These are phyloP conservation scores for Puffinus mauretanicus DNA, from an alignment of 2,113 vertebrate genomes.

Conservation along the genomic window DNA sequence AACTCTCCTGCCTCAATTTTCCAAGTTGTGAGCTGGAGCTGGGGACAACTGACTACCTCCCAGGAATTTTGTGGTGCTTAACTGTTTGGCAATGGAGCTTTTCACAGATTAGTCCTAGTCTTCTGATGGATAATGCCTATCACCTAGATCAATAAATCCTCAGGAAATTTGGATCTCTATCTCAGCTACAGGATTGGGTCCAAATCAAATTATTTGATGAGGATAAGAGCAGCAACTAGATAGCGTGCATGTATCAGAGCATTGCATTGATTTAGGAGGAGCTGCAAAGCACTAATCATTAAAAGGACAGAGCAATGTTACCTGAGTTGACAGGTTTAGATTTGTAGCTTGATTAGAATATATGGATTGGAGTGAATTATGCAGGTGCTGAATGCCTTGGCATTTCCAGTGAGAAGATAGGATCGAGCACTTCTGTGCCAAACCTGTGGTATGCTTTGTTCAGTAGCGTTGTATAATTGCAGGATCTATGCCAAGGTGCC, in stretches of 20 bases:
- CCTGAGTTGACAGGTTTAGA: not conserved
- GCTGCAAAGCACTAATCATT: not conserved
- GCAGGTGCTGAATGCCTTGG: not conserved
- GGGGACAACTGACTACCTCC: not conserved
- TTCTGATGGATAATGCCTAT: not conserved
- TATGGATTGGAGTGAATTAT: not conserved
- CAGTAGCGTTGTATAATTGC: not conserved
- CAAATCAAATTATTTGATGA: not conserved
- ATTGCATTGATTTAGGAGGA: not conserved
- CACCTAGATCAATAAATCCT: not conserved
- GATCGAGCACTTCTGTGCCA: not conserved
- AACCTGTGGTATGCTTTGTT: not conserved
- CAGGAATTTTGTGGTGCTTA: not conserved
- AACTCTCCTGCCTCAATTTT: not conserved
- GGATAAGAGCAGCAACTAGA: not conserved
- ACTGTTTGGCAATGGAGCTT: not conserved
- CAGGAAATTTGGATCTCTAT: not conserved
- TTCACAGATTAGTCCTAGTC: not conserved
- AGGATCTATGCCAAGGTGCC: conserved; percentile 14
- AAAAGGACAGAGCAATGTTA: not conserved
- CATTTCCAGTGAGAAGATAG: not conserved
- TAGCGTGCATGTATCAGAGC: not conserved
- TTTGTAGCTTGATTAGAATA: not conserved
- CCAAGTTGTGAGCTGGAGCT: not conserved
- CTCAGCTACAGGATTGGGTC: not conserved